Evolutionary conservation across 2,797 vertebrate species (phyloP).

Genomic region (Tragelaphus oryx): DNA sequence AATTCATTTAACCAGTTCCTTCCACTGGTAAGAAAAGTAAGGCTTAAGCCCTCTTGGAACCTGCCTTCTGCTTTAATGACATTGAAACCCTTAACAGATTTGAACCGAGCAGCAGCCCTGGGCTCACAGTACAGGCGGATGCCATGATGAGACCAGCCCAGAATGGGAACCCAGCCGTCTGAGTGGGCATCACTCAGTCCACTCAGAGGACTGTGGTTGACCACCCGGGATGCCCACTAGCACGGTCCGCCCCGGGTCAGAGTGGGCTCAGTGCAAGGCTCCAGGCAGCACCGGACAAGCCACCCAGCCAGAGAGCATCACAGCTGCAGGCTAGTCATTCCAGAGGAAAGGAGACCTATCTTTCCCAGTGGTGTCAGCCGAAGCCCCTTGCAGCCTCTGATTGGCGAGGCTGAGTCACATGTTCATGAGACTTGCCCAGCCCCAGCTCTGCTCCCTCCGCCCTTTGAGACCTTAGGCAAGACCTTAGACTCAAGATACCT

Average conservation of each 20-base stretch:
- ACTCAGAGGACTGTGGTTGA: not conserved
- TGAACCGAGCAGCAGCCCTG: not conserved
- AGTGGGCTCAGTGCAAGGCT: fast-evolving
- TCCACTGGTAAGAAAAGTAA: not conserved
- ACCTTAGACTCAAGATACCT: not conserved
- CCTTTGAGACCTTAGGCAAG: not conserved
- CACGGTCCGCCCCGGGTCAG: fast-evolving
- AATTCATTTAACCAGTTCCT: not conserved
- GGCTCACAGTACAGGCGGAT: fast-evolving
- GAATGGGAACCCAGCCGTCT: fast-evolving
- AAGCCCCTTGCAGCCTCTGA: not conserved
- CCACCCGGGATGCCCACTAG: not conserved
- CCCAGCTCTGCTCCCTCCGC: not conserved
- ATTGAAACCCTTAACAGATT: not conserved
- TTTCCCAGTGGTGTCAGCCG: not conserved
- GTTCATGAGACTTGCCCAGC: not conserved
- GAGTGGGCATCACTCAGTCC: not conserved
- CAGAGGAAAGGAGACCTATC: not conserved
- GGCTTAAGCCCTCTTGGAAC: not conserved
- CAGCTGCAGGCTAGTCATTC: not conserved
- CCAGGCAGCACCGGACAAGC: not conserved
- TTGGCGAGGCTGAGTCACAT: not conserved
- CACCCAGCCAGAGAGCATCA: not conserved
- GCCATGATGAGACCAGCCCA: not conserved
- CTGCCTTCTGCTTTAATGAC: not conserved